Percentiles rank a stretch among this genome's conserved stretches.
These are phyloP conservation scores for Drosophila glabriapex DNA, from an alignment of 2,888 invertebrate species.

Conservation along the genomic window DNA sequence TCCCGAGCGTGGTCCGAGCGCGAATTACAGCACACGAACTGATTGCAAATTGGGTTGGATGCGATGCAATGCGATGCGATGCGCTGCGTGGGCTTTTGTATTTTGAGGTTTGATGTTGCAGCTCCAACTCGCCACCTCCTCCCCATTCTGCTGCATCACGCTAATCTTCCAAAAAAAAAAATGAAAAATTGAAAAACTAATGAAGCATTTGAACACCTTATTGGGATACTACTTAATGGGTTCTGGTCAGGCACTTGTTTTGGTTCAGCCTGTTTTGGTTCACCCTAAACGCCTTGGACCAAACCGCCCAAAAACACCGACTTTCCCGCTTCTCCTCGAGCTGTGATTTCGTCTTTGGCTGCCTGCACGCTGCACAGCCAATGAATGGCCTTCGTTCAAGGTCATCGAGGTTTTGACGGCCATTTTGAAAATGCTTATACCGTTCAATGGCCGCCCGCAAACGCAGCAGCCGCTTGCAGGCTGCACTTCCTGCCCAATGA, in stretches of 20 bases:
- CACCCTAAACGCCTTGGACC: neutral
- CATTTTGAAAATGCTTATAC: slow-evolving; percentile 67
- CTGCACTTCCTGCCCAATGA: slow-evolving; percentile 78
- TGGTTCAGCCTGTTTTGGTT: slow-evolving; percentile 7
- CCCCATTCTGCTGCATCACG: neutral
- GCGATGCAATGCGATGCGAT: slow-evolving; percentile 42
- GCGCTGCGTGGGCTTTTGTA: slow-evolving; percentile 57
- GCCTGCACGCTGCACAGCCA: slow-evolving; percentile 52
- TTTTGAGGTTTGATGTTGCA: slow-evolving; percentile 17
- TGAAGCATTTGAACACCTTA: neutral
- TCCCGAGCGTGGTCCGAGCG: neutral
- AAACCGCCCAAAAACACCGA: neutral
- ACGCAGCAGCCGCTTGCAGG: slow-evolving; percentile 31
- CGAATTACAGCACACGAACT: slow-evolving; percentile 20
- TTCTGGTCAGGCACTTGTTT: neutral
- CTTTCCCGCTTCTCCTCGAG: neutral
- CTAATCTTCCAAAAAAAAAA: neutral
- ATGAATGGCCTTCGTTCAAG: slow-evolving; percentile 75
- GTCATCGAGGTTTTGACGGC: slow-evolving; percentile 74
- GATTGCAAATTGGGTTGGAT: slow-evolving; percentile 23
- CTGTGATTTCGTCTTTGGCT: neutral
- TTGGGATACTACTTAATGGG: neutral
- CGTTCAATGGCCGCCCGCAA: slow-evolving; percentile 71
- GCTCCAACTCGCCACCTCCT: slow-evolving; percentile 1
- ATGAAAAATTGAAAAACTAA: neutral